Conservation (phyloP, 2,888 invertebrate species). For the Danaus chrysippus region DNA sequence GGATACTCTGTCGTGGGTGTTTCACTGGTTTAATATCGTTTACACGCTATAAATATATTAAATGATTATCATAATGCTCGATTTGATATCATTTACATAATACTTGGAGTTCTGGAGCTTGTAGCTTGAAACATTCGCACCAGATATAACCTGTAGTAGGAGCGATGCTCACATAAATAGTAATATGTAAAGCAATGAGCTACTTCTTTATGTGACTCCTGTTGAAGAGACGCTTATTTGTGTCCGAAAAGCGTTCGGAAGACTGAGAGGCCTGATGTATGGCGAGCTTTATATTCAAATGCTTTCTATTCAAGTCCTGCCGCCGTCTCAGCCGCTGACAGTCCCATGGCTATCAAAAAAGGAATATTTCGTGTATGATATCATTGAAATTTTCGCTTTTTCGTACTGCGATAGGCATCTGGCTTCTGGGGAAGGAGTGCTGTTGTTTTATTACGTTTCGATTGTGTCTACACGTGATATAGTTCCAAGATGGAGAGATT, state of each 20-base stretch:
- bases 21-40: slow-evolving; percentile 65
- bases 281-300: slow-evolving; percentile 78
- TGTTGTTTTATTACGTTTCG: slow-evolving; percentile 60
- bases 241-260: slow-evolving; percentile 74
- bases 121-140: slow-evolving; percentile 53
- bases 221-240: slow-evolving; percentile 74
- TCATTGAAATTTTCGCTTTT: slow-evolving; percentile 63
- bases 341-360: slow-evolving; percentile 73
- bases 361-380: slow-evolving; percentile 72
- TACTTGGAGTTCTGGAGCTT: slow-evolving; percentile 39
- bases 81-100: slow-evolving; percentile 56
- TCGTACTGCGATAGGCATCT: slow-evolving; percentile 72
- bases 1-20: slow-evolving; percentile 66
- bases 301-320: slow-evolving; percentile 68
- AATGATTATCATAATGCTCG: slow-evolving; percentile 64
- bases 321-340: slow-evolving; percentile 73
- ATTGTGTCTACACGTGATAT: slow-evolving; percentile 69
- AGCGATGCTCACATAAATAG: slow-evolving; percentile 41
- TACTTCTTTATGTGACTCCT: slow-evolving; percentile 60
- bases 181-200: slow-evolving; percentile 36
- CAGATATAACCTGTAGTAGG: slow-evolving; percentile 32
- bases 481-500: slow-evolving; percentile 70
- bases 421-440: slow-evolving; percentile 57
- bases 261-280: slow-evolving; percentile 77
- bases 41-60: slow-evolving; percentile 73